phyloP scores from a whole-genome alignment of 2,797 vertebrate genomes.

The Pagetopsis macropterus region DNA sequence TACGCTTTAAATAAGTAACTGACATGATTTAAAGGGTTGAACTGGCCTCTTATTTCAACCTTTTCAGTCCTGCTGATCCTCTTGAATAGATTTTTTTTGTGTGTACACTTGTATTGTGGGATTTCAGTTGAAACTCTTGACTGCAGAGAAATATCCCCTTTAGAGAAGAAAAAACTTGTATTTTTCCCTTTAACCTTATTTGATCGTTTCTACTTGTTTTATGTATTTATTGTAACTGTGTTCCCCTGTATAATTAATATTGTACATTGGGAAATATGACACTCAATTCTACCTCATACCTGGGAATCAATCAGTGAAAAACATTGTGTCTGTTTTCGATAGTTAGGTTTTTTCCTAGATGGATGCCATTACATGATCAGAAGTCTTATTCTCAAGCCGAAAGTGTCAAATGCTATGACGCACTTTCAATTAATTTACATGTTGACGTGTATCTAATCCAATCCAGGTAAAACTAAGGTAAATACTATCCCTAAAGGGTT shows the following conservation, averaged over 20 bases:
- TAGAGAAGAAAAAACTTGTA: background rate
- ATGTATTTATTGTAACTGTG: background rate
- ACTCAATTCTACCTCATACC: background rate
- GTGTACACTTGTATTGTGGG: background rate
- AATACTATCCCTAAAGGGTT: background rate
- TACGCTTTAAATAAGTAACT: background rate
- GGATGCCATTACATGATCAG: background rate
- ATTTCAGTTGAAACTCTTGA: background rate
- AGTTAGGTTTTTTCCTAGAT: background rate
- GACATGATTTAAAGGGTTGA: background rate
- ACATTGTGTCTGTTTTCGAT: background rate
- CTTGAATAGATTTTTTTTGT: background rate
- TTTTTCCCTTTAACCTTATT: background rate
- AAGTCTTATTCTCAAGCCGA: background rate
- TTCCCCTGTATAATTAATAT: background rate
- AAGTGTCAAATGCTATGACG: background rate
- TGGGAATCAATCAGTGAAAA: no score
- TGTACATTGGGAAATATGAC: background rate
- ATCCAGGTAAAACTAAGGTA: background rate
- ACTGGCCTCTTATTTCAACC: background rate
- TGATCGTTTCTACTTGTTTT: background rate
- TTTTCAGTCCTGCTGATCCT: constrained; percentile 1
- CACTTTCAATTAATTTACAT: background rate
- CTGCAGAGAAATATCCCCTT: background rate
- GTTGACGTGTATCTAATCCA: background rate